Evolutionary conservation across 1,140 invertebrate species (phyloP), one percentile per base, ranked within the genome.

Genomic region (Cotesia glomerata): DNA sequence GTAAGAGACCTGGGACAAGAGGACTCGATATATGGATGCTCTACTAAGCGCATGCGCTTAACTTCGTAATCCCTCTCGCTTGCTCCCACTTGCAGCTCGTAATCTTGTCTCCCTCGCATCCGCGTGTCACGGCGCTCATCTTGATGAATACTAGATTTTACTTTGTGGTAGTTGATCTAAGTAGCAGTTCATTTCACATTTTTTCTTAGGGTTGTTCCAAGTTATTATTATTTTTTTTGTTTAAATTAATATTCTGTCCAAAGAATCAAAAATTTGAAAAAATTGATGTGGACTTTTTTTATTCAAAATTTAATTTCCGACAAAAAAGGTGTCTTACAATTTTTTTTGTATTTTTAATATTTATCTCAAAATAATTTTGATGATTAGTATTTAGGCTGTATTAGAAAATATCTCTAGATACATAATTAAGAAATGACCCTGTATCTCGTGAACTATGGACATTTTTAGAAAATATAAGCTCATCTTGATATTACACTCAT

Each of bases 111-210:
- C 49, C 66, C 34, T 26, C 5, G 45, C 14, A 18, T 35, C 34
- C 45, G 39, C 49, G 45, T 64, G 16, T 35, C 8, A 45, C 26
- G 9, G 4, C 18, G 58, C 62, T 51, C 58, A 36, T 75, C 79
- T 77, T 79, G 76, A 81, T 82, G 79, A 83, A 84, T 80, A 75
- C 77, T 76, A 52, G 32, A 56, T 18, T 80, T 78, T 76, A 1
- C 0, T 45, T 7, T 7, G 4, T 45, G 39, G 39, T 9, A 9
- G 39, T 45, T 2, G 7, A 45, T 45, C 72, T 83, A 83, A 83
- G 81, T 84, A 80, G 82, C 81, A 82, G 78, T 80, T 85, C 79
- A 83, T 83, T 64, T 62, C 81, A 77, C 73, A 73, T 9, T 62
- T 62, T 35, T 62, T 11, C 5, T 34, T 62, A 35, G 32, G 13